Evolutionary conservation across 2,888 invertebrate species (phyloP), one percentile per base, ranked within the genome.

Genomic region (Epinotia demarniana): DNA sequence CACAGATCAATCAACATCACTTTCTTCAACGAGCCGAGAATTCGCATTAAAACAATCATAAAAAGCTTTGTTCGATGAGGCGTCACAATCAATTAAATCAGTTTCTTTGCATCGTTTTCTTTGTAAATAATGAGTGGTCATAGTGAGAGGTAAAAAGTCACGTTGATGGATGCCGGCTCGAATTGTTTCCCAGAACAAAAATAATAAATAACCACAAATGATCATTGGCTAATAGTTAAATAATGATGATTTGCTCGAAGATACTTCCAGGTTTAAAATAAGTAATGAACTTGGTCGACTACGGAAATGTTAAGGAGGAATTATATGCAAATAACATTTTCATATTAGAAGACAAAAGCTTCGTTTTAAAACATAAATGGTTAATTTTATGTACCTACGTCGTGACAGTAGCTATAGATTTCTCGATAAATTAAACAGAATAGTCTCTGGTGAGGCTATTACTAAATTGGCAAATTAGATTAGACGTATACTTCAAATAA

Each of bases 81-180:
- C 73, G 73, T 78, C 57, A 66, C 70, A 75, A 75, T 72, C 76
- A 72, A 77, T 77, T 73, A 74, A 73, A 74, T 72, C 67, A 69
- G 67, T 71, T 69, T 79, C 77, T 77, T 79, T 79, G 67, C 57
- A 23, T 58, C n/a, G n/a, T n/a, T n/a, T n/a, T n/a, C n/a, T n/a
- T 33, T 49, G 33, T 77, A n/a, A n/a, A n/a, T n/a, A 79, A 79
- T 75, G 78, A 78, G 77, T 57, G 62, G 62, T 70, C 70, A 73
- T 77, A 76, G 78, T 77, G 77, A 78, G 61, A 33, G 55, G 64
- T 62, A 77, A 77, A 67, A 77, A 66, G 60, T 46, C 23, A n/a
- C 39, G 57, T 33, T 64, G 70, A 75, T 64, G 64, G 72, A 61
- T 69, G 69, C 53, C 39, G 72, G 27, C 60, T 55, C 12, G 66